Base-by-base conservation (phyloP, 2,888 invertebrate genomes). In the Diogma glabrata region DNA sequence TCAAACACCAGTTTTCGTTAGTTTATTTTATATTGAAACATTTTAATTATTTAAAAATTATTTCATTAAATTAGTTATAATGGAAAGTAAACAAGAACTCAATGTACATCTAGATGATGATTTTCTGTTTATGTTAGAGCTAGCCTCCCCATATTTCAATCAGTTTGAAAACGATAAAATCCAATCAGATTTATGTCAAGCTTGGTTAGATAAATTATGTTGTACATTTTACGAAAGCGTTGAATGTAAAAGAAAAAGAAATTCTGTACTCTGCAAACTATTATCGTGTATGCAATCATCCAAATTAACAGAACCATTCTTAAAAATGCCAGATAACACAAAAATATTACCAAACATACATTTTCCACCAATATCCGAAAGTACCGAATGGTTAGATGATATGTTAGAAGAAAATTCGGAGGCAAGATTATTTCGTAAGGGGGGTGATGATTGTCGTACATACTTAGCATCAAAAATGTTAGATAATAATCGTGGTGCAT, bases 251-350 rank as follows among this genome's bases (percentile, higher is more conserved):
- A 62, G 64, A n/a, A 3, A 63, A 38, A 60, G 61, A 1, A 64
- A 65, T 46, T 49, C 54, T 1, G 64, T 64, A 43, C 58, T 67
- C 53, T 63, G 63, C 24, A 57, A 62, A 33, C 53, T 67, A 16
- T 59, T 58, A 3, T 56, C 58, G 0, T 64, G 62, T 28, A 52
- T 67, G 8, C 60, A 62, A 28, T 57, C 60, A 19, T 56, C 57
- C 4, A 52, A 58, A 4, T 50, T 67, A 14, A 48, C 51, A 5
- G 62, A 62, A 1, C 54, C 64, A 6, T 67, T 67, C 24, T 14
- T 51, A 4, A 30, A 53, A 8, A 49, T 51, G 7, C 66, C 67
- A 38, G 14, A 24, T 1, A 52, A 53, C 9, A 51, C 66, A 10
- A 50, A 50, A 43, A 26, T 40, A 6, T 23, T 56, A 23, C 48